These are phyloP conservation scores for Chrysogorgia sp. DNA, from an alignment of 92 coral and sea anemone genomes.

Conservation along the genomic window DNA sequence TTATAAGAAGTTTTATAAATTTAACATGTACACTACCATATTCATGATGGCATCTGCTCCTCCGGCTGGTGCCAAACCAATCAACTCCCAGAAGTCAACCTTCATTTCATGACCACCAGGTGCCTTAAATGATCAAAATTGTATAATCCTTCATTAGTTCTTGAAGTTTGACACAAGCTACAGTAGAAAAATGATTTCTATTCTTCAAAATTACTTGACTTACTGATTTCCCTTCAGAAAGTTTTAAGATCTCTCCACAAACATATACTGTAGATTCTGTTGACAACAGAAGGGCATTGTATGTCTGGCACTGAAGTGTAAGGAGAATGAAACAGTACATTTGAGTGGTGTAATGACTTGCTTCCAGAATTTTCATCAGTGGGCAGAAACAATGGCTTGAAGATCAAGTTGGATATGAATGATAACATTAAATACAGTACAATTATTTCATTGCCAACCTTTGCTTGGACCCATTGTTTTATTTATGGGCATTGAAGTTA, in stretches of 20 bases:
- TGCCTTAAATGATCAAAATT: constrained; percentile 65
- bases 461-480: no score
- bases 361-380: no score
- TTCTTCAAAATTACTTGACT: constrained; percentile 23
- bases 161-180: no score
- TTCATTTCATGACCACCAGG: constrained; percentile 99
- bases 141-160: not conserved
- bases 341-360: not conserved
- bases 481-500: no score
- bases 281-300: constrained; percentile 78
- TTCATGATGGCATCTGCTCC: constrained; percentile 91
- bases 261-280: constrained; percentile 88
- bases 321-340: not conserved
- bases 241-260: constrained; percentile 81
- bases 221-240: constrained; percentile 96
- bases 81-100: constrained; percentile 96
- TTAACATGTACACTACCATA: constrained; percentile 78
- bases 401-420: no score
- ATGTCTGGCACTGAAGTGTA: constrained; percentile 85
- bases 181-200: no score
- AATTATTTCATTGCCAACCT: no score
- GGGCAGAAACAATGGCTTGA: no score
- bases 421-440: no score
- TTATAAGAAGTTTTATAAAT: no score
- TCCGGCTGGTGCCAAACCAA: constrained; percentile 98